phyloP scores from a whole-genome alignment of 64 coral and sea anemone genomes.

The Actinia tenebrosa region DNA sequence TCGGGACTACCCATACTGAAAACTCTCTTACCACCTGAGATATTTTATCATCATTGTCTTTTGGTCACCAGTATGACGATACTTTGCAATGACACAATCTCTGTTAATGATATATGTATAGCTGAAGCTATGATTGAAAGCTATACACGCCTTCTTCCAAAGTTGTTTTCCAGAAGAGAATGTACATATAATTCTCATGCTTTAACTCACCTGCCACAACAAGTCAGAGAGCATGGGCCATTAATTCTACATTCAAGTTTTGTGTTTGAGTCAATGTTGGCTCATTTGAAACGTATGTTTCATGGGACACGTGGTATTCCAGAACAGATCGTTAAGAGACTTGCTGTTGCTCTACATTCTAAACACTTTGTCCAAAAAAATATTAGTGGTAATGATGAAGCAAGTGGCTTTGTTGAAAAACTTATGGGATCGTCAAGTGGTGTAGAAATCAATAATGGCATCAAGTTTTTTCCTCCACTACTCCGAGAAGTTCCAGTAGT shows the following conservation, averaged over 20 bases:
- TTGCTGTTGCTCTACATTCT: background rate
- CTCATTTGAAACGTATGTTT: conserved; percentile 45
- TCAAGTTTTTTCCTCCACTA: background rate
- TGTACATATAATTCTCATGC: conserved; percentile 68
- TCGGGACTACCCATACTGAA: too few species aligned
- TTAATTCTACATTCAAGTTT: conserved; percentile 46
- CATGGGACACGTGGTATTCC: conserved; percentile 37
- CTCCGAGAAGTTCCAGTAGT: too few species aligned
- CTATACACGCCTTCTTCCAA: conserved; percentile 29
- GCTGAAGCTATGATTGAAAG: conserved; percentile 12
- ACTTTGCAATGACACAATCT: too few species aligned
- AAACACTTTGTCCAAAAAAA: background rate
- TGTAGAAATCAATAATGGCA: background rate
- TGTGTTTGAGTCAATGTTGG: conserved; percentile 58
- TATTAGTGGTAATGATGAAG: conserved; percentile 11
- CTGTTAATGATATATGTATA: too few species aligned
- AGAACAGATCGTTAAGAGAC: conserved; percentile 37
- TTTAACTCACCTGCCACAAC: conserved; percentile 25
- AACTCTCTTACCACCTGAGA: too few species aligned
- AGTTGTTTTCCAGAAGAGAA: background rate
- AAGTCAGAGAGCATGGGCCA: conserved; percentile 36
- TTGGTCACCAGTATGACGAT: too few species aligned
- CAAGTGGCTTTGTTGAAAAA: background rate
- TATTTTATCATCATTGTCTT: too few species aligned
- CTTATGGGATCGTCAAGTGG: too few species aligned